Base-by-base conservation (phyloP, 2,797 vertebrate genomes). In the Amblyraja radiata region DNA sequence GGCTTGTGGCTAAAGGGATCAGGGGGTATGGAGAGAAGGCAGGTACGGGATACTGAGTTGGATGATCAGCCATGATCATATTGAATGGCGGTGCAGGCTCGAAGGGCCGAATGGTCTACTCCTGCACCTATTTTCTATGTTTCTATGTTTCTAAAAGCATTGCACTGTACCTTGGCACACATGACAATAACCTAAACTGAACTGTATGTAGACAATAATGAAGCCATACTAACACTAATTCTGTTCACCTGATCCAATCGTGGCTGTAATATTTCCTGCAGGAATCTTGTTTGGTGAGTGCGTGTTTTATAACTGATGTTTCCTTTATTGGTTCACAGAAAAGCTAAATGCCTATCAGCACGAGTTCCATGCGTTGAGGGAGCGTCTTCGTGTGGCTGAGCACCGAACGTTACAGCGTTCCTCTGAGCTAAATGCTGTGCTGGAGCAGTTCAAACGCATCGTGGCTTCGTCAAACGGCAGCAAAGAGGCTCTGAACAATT, bases 301-400 rank as follows among this genome's bases (percentile, higher is more conserved):
- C 54, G 32, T 39, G 32, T 54, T 54, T 92, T 54, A 74, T 88
- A 18, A 71, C 90, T 86, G 93, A 93, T 5, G 10, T 88, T 81
- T 80, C 36, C 61, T 21, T 94, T 94, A 79, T 93, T 94, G 84
- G 36, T 90, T 90, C 94, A 7, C 61, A 99, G 99, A 99, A 95
- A 99, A 99, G 96, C 93, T 99, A 96, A 95, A 98, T 95, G 98
- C 98, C 0, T 99, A 99, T 95, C 98, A 99, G 95, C 97, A 98
- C 94, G 99, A 99, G 95, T 99, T 99, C 94, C 98, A 99, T 94
- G 98, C 98, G 93, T 94, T 99, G 96, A 99, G 98, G 96, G 98
- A 99, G 93, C 98, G 99, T 25, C 98, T 99, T 93, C 99, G 97
- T 90, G 97, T 98, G 94, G 99, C 99, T 1, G 99, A 99, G 94